Conservation (phyloP, 2,113 vertebrate species). For the Ascaphus truei region DNA sequence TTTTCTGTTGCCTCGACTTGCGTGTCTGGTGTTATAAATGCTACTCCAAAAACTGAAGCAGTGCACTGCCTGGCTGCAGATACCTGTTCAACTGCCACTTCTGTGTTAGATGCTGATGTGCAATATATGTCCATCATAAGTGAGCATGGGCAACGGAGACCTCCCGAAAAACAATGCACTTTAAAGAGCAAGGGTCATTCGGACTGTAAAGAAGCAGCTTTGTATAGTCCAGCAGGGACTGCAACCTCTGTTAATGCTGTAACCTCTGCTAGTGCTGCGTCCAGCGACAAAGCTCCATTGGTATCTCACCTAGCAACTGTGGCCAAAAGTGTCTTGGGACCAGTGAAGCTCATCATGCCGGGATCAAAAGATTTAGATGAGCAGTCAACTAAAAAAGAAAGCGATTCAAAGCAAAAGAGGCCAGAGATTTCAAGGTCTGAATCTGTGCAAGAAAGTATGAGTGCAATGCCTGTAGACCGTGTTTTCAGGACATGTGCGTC, state of each 20-base stretch:
- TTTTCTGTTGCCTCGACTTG: background rate
- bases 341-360: slow-evolving; percentile 60
- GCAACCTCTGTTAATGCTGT: background rate
- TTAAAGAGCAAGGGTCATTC: slow-evolving; percentile 64
- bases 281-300: slow-evolving; percentile 45
- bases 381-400: slow-evolving; percentile 50
- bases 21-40: slow-evolving; percentile 15
- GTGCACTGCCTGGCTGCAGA: accelerated
- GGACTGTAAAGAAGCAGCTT: slow-evolving; percentile 46
- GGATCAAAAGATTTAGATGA: slow-evolving; percentile 52
- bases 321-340: slow-evolving; percentile 67
- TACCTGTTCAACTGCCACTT: background rate
- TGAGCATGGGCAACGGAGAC: slow-evolving; percentile 5
- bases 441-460: slow-evolving; percentile 38
- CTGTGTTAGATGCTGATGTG: background rate
- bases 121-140: background rate
- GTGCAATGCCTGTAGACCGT: background rate
- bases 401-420: slow-evolving; percentile 43
- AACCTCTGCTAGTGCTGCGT: slow-evolving; percentile 24
- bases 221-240: slow-evolving; percentile 23
- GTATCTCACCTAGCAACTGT: slow-evolving; percentile 58
- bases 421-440: slow-evolving; percentile 40
- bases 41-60: background rate
- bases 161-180: slow-evolving; percentile 41
- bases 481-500: background rate